A percentile compares a stretch with the other conserved stretches of the same genome.
These are phyloP conservation scores for Notarius quadriscutis DNA, from an alignment of 2,113 vertebrate species.

Conservation along the genomic window DNA sequence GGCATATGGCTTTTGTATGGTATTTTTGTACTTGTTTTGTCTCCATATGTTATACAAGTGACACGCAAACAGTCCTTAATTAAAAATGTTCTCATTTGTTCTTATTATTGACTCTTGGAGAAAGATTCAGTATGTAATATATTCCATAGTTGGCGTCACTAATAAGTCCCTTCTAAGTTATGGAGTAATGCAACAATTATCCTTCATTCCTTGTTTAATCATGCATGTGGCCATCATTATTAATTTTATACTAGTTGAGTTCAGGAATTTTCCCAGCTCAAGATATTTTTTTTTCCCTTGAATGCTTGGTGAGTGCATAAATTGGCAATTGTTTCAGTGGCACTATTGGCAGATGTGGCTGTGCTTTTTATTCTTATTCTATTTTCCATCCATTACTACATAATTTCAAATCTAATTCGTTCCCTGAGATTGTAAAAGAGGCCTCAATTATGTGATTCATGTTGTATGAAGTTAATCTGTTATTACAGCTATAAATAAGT, in stretches of 20 bases:
- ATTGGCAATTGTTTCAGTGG: slow-evolving; percentile 9
- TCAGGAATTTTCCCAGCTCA: slow-evolving; percentile 60
- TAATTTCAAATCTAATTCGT: slow-evolving; percentile 11
- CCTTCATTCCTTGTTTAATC: slow-evolving; percentile 66
- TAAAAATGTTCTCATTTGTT: slow-evolving; percentile 6
- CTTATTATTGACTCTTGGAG: slow-evolving; percentile 13
- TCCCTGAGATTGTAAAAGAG: not conserved
- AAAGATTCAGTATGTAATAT: not conserved
- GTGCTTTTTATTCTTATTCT: not conserved
- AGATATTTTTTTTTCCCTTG: slow-evolving; percentile 58
- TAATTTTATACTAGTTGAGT: slow-evolving; percentile 56
- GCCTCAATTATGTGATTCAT: slow-evolving; percentile 4
- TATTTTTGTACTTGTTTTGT: not conserved
- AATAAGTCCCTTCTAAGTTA: slow-evolving; percentile 56
- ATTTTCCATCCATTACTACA: not conserved
- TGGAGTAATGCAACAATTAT: slow-evolving; percentile 70
- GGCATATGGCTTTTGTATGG: not conserved
- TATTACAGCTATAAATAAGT: not conserved
- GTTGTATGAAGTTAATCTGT: not conserved
- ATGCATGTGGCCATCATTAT: slow-evolving; percentile 61
- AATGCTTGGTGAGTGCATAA: not conserved
- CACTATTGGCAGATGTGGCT: slow-evolving; percentile 30
- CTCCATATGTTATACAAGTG: not conserved
- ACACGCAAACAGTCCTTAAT: not conserved
- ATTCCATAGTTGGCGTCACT: slow-evolving; percentile 37